Percentiles rank a stretch among this genome's conserved stretches.
These are phyloP conservation scores for Drosophila mayri DNA, from an alignment of 1,140 invertebrate species.

Conservation along the genomic window DNA sequence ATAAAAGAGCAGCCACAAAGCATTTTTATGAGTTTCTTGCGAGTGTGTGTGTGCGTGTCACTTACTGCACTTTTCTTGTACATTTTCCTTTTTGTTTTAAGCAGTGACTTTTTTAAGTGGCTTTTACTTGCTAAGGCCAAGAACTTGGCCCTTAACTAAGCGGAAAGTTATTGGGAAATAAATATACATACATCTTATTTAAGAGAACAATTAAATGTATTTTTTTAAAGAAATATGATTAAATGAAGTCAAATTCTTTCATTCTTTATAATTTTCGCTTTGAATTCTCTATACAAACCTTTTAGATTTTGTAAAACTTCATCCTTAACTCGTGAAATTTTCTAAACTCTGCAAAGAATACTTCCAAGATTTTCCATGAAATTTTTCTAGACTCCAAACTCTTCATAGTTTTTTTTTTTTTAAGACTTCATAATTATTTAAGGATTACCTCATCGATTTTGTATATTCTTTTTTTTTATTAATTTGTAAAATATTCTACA, in stretches of 20 bases:
- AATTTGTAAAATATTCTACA: no score
- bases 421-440: no score
- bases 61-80: constrained; percentile 26
- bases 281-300: neutral
- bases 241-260: neutral
- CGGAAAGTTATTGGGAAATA: neutral
- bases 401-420: neutral
- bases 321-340: neutral
- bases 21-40: constrained; percentile 75
- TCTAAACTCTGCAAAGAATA: neutral
- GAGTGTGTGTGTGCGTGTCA: constrained; percentile 13
- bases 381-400: neutral
- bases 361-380: no score
- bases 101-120: constrained; percentile 50
- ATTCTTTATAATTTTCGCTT: neutral
- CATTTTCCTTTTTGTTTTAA: constrained; percentile 14
- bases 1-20: constrained; percentile 67
- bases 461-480: no score
- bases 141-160: constrained; percentile 30
- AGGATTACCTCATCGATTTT: no score
- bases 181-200: neutral
- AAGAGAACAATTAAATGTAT: no score
- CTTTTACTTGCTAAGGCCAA: constrained; percentile 60
- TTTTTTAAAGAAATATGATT: neutral
- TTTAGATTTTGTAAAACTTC: neutral